These are phyloP conservation scores for Acipenser transmontanus DNA, from an alignment of 2,797 vertebrate genomes.

Conservation along the genomic window DNA sequence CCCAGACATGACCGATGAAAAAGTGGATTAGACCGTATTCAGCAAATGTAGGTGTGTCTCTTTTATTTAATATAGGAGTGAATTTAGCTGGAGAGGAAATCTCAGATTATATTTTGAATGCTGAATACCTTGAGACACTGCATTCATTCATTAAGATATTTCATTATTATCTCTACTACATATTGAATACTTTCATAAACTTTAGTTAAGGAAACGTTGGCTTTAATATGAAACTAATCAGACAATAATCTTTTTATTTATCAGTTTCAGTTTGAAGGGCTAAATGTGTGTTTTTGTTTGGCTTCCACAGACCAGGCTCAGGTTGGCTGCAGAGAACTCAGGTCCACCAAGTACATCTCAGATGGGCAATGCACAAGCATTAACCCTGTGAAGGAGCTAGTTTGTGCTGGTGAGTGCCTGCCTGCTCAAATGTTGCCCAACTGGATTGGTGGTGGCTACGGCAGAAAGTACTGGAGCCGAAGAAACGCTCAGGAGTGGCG, in stretches of 20 bases:
- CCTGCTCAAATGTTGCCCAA: conserved; percentile 88
- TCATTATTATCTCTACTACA: conserved; percentile 36
- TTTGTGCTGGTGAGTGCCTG: conserved; percentile 90
- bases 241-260: conserved; percentile 16
- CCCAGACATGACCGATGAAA: too few species aligned
- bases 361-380: conserved; percentile 95
- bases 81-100: too few species aligned
- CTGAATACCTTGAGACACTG: conserved; percentile 29
- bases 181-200: conserved; percentile 20
- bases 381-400: conserved; percentile 89
- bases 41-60: background rate
- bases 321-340: conserved; percentile 86
- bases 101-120: conserved; percentile 19
- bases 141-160: conserved; percentile 59
- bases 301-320: conserved; percentile 65
- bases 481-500: conserved; percentile 84
- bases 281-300: background rate
- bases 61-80: background rate
- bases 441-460: conserved; percentile 84
- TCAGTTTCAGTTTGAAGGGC: conserved; percentile 1
- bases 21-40: conserved; percentile 17
- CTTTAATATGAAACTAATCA: conserved; percentile 6
- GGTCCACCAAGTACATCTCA: conserved; percentile 96
- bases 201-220: conserved; percentile 23
- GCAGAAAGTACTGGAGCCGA: conserved; percentile 81